These are phyloP conservation scores for Tipula confusa DNA, from an alignment of 2,888 invertebrate genomes.

Conservation along the genomic window DNA sequence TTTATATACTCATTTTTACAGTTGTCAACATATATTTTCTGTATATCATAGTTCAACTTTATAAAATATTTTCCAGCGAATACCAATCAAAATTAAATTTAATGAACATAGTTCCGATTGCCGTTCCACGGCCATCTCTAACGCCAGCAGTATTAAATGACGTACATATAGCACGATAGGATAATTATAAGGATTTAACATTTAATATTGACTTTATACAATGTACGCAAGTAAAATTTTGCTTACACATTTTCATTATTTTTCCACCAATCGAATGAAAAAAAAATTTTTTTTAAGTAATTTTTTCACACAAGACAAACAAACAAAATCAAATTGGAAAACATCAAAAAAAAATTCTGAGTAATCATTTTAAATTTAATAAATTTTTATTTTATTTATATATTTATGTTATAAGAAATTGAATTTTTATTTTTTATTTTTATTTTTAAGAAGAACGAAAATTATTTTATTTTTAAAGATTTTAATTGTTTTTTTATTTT, in stretches of 20 bases:
- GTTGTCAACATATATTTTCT: neutral
- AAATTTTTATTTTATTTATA: constrained; percentile 14
- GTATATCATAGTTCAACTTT: neutral
- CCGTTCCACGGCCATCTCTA: neutral
- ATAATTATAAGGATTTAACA: neutral
- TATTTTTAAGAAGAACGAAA: neutral
- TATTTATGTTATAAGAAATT: constrained; percentile 15
- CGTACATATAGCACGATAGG: neutral
- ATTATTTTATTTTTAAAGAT: constrained; percentile 3
- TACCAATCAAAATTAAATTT: constrained; percentile 15
- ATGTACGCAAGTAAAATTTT: neutral
- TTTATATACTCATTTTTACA: neutral
- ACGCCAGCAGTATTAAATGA: constrained; percentile 21
- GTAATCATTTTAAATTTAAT: constrained; percentile 6
- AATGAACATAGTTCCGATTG: neutral
- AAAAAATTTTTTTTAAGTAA: no score
- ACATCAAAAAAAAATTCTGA: neutral
- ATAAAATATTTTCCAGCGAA: constrained; percentile 26
- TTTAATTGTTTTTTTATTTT: constrained; percentile 21
- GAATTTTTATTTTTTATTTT: no score
- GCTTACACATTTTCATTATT: neutral
- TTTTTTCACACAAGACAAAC: constrained; percentile 25
- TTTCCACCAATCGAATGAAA: neutral
- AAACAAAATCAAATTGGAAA: neutral
- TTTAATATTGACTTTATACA: neutral